phyloP scores from a whole-genome alignment of 2,113 vertebrate genomes.

The Platichthys flesus region DNA sequence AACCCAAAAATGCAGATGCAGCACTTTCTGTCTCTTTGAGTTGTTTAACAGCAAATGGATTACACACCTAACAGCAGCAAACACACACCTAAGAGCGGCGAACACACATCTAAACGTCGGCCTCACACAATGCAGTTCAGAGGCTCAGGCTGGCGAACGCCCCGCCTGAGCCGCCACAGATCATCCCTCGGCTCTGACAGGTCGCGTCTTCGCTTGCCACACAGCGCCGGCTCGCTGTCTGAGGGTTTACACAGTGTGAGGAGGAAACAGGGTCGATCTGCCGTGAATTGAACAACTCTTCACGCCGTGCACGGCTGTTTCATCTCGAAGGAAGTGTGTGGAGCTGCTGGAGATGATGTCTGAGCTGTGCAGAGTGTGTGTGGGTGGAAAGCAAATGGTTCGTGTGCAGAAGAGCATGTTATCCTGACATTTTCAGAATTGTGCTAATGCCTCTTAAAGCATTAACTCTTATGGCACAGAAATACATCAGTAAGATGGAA shows the following conservation, averaged over 20 bases:
- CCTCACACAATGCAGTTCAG: no score
- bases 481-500: neutral
- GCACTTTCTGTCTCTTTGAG: slow-evolving; percentile 59
- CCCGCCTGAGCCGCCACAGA: slow-evolving; percentile 40
- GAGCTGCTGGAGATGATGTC: neutral
- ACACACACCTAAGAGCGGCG: slow-evolving; percentile 15
- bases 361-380: slow-evolving; percentile 1
- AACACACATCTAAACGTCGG: slow-evolving; percentile 3
- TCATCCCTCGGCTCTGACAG: slow-evolving; percentile 55
- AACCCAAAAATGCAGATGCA: slow-evolving; percentile 28
- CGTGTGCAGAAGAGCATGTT: neutral
- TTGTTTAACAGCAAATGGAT: slow-evolving; percentile 56
- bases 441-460: no score
- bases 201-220: slow-evolving; percentile 65
- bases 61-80: slow-evolving; percentile 25
- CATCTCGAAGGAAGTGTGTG: no score
- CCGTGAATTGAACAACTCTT: no score
- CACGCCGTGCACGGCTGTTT: no score
- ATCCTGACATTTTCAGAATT: no score
- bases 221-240: neutral
- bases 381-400: neutral
- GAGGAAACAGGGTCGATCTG: slow-evolving; percentile 25
- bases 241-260: neutral
- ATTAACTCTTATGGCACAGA: no score
- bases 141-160: slow-evolving; percentile 60